Conservation (phyloP, 2,888 invertebrate species). For the Sphaerophoria taeniata region DNA sequence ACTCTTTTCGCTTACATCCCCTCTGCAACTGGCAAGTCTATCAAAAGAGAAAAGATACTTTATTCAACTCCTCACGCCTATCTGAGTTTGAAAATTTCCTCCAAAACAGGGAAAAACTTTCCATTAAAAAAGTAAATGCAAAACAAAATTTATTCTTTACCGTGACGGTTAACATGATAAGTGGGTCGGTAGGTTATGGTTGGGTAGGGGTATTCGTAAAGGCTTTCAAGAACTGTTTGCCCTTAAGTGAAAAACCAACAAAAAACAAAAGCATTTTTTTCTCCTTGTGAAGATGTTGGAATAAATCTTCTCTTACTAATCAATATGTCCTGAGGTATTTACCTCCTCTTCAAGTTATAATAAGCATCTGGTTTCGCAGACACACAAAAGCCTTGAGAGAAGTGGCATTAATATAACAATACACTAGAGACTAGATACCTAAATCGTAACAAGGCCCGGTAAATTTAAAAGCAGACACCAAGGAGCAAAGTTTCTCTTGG, state of each 20-base stretch:
- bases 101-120: slow-evolving; percentile 20
- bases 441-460: neutral
- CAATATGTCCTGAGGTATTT: slow-evolving; percentile 60
- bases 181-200: slow-evolving; percentile 13
- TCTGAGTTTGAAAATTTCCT: slow-evolving; percentile 37
- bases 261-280: slow-evolving; percentile 6
- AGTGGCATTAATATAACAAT: slow-evolving; percentile 3
- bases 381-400: slow-evolving; percentile 8
- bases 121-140: slow-evolving; percentile 35
- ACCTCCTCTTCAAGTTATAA: slow-evolving; percentile 51
- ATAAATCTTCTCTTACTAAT: slow-evolving; percentile 65
- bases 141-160: no score
- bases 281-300: neutral
- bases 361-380: slow-evolving; percentile 49
- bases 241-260: slow-evolving; percentile 3
- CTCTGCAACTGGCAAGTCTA: slow-evolving; percentile 30
- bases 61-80: slow-evolving; percentile 28
- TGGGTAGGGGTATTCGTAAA: slow-evolving; percentile 2
- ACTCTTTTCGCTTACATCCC: slow-evolving; percentile 7
- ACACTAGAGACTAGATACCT: slow-evolving; percentile 6
- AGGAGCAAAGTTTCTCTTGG: slow-evolving; percentile 54
- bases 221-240: slow-evolving; percentile 58
- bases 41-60: slow-evolving; percentile 50
- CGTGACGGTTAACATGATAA: slow-evolving; percentile 35
- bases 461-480: slow-evolving; percentile 5